Evolutionary conservation across 2,797 vertebrate genomes (phyloP).

Genomic region (Enteromius mattozi): DNA sequence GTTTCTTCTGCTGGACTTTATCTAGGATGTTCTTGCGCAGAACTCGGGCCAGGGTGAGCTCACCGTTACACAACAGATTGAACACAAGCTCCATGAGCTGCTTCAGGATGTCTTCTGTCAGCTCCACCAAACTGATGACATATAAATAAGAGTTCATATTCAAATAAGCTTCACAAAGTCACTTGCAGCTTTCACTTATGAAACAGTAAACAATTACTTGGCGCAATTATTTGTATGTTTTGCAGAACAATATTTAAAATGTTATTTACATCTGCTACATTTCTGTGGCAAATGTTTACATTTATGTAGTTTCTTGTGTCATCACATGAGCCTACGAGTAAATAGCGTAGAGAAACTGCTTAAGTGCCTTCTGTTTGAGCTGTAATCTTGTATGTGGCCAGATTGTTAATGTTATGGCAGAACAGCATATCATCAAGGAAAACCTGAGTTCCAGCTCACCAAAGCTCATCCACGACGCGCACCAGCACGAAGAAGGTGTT

Average conservation of each 20-base stretch:
- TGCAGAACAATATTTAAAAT: not conserved
- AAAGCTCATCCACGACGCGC: slow-evolving; percentile 95
- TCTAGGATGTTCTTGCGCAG: slow-evolving; percentile 97
- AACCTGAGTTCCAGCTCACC: slow-evolving; percentile 80
- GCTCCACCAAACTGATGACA: slow-evolving; percentile 86
- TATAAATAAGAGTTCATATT: slow-evolving; percentile 57
- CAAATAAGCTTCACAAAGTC: slow-evolving; percentile 83
- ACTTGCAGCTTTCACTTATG: slow-evolving; percentile 80
- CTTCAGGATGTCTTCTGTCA: slow-evolving; percentile 96
- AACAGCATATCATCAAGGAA: not conserved
- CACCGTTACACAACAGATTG: slow-evolving; percentile 90
- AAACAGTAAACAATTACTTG: slow-evolving; percentile 78
- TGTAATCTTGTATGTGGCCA: not conserved
- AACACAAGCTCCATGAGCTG: slow-evolving; percentile 98
- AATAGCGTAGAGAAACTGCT: not conserved
- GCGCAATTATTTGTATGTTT: not conserved
- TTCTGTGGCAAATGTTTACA: not conserved
- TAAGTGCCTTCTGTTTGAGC: not conserved
- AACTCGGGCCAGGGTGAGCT: slow-evolving; percentile 94
- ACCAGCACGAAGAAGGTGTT: slow-evolving; percentile 98
- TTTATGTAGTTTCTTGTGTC: not conserved
- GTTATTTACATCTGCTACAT: not conserved
- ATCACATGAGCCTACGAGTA: not conserved
- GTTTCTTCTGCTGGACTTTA: slow-evolving; percentile 93
- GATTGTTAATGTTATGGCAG: not conserved